Evolutionary conservation across 2,113 vertebrate species (phyloP).

Genomic region (human): GRCh38 chr5:26388001-26388500

Average conservation of each 20-base stretch:
- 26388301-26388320: neutral
- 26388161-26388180: neutral
- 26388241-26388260: neutral
- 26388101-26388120: too few relatives aligned
- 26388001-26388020: neutral
- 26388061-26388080: neutral
- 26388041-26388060: neutral
- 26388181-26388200: neutral
- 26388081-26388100: neutral
- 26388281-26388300: neutral
- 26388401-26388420: neutral
- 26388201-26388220: neutral
- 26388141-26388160: neutral
- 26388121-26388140: too few relatives aligned
- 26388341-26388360: neutral
- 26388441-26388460: neutral
- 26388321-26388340: neutral
- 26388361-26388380: neutral
- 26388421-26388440: neutral
- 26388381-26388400: neutral
- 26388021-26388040: neutral
- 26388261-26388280: neutral
- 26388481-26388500: neutral
- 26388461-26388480: neutral
- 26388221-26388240: neutral